Percentiles rank a stretch among this genome's conserved stretches.
phyloP scores from a whole-genome alignment of 2,113 vertebrate species.

The Alligator sinensis region DNA sequence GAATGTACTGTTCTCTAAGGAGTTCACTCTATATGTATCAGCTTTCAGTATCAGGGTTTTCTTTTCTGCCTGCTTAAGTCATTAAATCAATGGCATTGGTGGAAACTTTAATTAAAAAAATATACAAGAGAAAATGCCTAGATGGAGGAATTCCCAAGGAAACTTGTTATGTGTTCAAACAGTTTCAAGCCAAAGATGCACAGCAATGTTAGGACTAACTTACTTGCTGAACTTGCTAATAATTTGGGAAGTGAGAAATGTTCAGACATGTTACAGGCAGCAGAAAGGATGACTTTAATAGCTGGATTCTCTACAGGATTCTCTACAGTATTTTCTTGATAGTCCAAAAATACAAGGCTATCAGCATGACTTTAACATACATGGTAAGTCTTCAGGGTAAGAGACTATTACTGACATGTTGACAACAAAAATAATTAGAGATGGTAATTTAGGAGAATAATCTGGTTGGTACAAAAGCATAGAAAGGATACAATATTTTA shows the following conservation, averaged over 20 bases:
- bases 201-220: not conserved
- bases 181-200: not conserved
- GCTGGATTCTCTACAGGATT: not conserved
- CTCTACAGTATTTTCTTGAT: not conserved
- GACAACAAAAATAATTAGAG: slow-evolving; percentile 26
- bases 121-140: not conserved
- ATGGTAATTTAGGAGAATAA: not conserved
- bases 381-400: not conserved
- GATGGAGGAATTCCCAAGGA: not conserved
- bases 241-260: not conserved
- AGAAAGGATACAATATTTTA: not conserved
- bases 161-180: not conserved
- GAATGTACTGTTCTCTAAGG: not conserved
- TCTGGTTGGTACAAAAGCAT: not conserved
- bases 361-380: not conserved
- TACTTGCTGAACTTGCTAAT: not conserved
- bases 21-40: not conserved
- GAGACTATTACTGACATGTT: not conserved
- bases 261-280: not conserved
- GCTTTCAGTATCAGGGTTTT: not conserved
- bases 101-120: not conserved
- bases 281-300: not conserved
- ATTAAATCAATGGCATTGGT: not conserved
- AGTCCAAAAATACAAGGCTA: not conserved
- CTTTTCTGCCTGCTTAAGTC: not conserved